Evolutionary conservation across 2,797 vertebrate species (phyloP), one percentile per base, ranked within the genome.

Genomic region (Danionella dracula): DNA sequence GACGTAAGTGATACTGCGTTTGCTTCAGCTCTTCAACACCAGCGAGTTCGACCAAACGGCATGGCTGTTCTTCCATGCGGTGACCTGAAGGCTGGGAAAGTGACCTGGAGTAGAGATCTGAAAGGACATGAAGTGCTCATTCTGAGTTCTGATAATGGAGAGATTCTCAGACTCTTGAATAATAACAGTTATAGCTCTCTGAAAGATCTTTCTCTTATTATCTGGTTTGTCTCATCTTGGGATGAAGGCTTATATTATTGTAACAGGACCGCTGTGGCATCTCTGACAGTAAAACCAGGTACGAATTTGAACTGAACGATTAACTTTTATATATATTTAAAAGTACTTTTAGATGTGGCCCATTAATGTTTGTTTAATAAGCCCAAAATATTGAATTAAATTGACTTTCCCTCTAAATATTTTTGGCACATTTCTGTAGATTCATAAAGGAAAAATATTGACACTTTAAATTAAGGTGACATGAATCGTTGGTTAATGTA

Each of bases 231-330:
- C 37, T 31, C 48, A 6, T 10, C 27, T 32, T 7, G 5, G 37
- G 60, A 64, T 23, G 27, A 64, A 32, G 60, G 60, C 16, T 31
- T 64, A 17, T 64, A 53, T 51, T 53, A 53, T 42, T 64, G 60
- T 48, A 64, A 64, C 4, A 23, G 60, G 12, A 31, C 23, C 7
- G 8, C 27, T 13, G 60, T 42, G 37, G 60, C 48, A 2, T 64
- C 46, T 53, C 48, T 64, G 1, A 20, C 27, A 7, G 60, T 64
- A 4, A 53, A 34, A 42, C 4, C 16, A 42, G 60, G 60, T 64
- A 20, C 42, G 44, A 37, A 38, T n/a, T n/a, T n/a, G n/a, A n/a
- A n/a, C n/a, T n/a, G n/a, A n/a, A n/a, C n/a, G n/a, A n/a, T n/a
- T n/a, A n/a, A n/a, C n/a, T n/a, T n/a, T n/a, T n/a, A n/a, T n/a